These are phyloP conservation scores for Cuculus canorus DNA, from an alignment of 2,797 vertebrate genomes.

Conservation along the genomic window DNA sequence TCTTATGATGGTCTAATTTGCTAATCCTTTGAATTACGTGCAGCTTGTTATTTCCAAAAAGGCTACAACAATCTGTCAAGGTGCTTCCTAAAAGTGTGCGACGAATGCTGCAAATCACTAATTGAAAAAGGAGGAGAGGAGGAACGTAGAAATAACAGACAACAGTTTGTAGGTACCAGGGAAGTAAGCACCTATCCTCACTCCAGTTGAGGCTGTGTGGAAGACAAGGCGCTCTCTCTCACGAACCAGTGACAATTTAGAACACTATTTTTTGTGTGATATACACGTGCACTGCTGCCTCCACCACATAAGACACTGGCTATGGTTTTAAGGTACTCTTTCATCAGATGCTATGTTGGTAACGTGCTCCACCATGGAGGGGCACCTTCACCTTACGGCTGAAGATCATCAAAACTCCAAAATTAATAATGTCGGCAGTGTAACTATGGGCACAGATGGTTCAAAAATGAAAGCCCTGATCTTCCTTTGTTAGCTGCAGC, in stretches of 20 bases:
- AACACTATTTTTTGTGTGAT: not conserved
- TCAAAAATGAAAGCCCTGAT: not conserved
- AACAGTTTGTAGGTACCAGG: not conserved
- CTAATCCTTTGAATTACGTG: not conserved
- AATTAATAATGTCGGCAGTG: fast-evolving
- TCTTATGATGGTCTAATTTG: not conserved
- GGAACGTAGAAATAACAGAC: not conserved
- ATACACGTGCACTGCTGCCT: not conserved
- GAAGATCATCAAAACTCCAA: not conserved
- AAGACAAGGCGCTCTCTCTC: not conserved
- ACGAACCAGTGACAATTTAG: not conserved
- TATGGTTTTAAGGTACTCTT: not conserved
- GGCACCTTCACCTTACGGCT: not conserved
- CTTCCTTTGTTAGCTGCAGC: not conserved
- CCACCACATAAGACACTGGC: not conserved
- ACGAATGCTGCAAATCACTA: not conserved
- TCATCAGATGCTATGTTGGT: not conserved
- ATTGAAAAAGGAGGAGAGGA: not conserved
- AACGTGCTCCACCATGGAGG: not conserved
- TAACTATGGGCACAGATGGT: fast-evolving
- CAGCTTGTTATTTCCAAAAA: constrained; percentile 13
- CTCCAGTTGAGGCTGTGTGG: not conserved
- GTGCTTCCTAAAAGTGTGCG: not conserved
- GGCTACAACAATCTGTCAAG: not conserved
- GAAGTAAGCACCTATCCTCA: not conserved